A percentile compares a stretch with the other conserved stretches of the same genome.
These are phyloP conservation scores for Grammatotria lemairii DNA, from an alignment of 2,113 vertebrate species.

Conservation along the genomic window DNA sequence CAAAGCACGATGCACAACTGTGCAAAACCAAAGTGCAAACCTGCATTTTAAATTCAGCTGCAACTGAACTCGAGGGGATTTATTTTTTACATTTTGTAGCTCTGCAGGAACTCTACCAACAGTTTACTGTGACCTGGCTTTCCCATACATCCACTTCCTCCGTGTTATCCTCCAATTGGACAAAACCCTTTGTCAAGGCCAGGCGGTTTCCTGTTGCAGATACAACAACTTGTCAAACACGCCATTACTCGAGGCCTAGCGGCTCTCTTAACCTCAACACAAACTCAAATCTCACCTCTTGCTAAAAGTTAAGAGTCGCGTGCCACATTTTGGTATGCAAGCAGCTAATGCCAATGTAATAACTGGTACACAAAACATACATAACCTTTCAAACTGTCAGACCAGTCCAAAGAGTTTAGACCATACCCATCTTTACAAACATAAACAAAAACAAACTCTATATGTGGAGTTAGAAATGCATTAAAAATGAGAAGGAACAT, in stretches of 20 bases:
- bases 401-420: neutral
- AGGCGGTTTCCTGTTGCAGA: conserved; percentile 35
- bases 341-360: neutral
- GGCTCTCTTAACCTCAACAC: neutral
- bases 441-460: neutral
- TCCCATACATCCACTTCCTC: conserved; percentile 1
- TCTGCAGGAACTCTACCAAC: neutral
- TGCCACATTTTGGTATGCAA: neutral
- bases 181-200: conserved; percentile 18
- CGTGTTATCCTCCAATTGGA: neutral
- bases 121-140: neutral
- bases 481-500: neutral
- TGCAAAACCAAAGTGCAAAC: neutral
- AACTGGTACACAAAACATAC: neutral
- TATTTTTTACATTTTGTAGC: neutral
- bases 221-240: neutral
- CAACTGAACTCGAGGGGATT: neutral
- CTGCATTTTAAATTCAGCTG: neutral
- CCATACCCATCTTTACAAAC: neutral
- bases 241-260: neutral
- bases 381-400: neutral
- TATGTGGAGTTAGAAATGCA: neutral
- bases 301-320: neutral
- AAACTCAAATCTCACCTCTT: neutral
- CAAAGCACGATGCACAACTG: neutral